Evolutionary conservation across 2,888 invertebrate genomes (phyloP).

Genomic region (Apotomis capreana): DNA sequence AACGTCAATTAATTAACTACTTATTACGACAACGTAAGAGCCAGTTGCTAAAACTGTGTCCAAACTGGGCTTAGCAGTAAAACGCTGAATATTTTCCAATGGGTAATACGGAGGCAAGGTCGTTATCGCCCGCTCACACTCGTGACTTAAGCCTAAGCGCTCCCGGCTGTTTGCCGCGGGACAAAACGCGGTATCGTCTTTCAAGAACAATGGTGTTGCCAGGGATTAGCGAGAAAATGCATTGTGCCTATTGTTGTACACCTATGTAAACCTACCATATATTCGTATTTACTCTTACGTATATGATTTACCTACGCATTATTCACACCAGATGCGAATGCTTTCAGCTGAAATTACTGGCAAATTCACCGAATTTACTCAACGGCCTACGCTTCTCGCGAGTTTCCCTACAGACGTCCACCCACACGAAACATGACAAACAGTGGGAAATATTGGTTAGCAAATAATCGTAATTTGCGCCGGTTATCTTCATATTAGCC

Average conservation of each 20-base stretch:
- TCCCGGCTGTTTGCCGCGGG: slow-evolving; percentile 36
- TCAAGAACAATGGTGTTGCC: slow-evolving; percentile 67
- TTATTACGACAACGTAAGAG: too few relatives aligned
- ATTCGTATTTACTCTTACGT: slow-evolving; percentile 20
- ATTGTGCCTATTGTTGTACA: slow-evolving; percentile 37
- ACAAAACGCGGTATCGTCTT: slow-evolving; percentile 67
- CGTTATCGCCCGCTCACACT: slow-evolving; percentile 22
- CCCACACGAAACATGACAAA: slow-evolving; percentile 22
- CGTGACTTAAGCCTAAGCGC: slow-evolving; percentile 19
- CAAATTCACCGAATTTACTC: slow-evolving; percentile 11
- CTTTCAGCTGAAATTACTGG: slow-evolving; percentile 14
- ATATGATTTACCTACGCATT: not conserved
- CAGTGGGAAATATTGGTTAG: slow-evolving; percentile 18
- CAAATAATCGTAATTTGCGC: slow-evolving; percentile 8
- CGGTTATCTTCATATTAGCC: slow-evolving; percentile 14
- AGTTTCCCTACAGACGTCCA: slow-evolving; percentile 17
- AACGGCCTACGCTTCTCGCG: slow-evolving; percentile 19
- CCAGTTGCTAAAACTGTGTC: too few relatives aligned
- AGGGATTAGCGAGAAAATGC: slow-evolving; percentile 49
- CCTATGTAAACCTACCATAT: slow-evolving; percentile 34
- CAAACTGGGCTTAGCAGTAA: too few relatives aligned
- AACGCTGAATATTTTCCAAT: too few relatives aligned
- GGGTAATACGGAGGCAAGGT: not conserved
- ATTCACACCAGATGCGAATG: not conserved
- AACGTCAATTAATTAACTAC: too few relatives aligned